Conservation (phyloP, 2,797 vertebrate species). For the Intellagama lesueurii region DNA sequence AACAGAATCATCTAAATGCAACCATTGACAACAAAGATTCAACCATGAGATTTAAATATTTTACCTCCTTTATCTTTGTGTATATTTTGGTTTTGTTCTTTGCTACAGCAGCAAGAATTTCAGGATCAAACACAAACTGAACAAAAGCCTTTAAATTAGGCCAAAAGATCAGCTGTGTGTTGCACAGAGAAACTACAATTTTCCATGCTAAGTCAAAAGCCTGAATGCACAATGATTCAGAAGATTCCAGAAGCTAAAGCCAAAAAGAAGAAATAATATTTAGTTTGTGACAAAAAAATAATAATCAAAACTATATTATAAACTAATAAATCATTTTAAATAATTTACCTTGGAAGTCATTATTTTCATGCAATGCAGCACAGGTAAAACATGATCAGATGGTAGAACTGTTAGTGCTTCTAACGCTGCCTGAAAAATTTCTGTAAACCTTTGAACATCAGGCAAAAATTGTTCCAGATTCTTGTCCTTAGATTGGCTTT, state of each 20-base stretch:
- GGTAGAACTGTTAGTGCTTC: conserved; percentile 89
- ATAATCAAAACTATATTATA: neutral
- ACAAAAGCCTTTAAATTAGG: conserved; percentile 88
- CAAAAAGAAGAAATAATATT: conserved; percentile 5
- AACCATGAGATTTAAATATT: neutral
- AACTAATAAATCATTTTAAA: neutral
- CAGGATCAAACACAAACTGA: conserved; percentile 83
- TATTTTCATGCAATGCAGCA: conserved; percentile 86
- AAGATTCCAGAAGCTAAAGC: conserved; percentile 79
- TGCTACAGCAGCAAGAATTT: conserved; percentile 81
- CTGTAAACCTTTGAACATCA: conserved; percentile 45
- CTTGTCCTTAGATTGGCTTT: conserved; percentile 29
- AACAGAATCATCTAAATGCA: neutral
- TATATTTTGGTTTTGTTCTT: conserved; percentile 77
- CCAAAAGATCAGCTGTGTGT: conserved; percentile 94
- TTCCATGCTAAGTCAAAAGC: conserved; percentile 89
- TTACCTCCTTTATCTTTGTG: conserved; percentile 87
- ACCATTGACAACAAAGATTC: neutral
- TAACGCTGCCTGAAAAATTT: conserved; percentile 78
- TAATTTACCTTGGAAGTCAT: conserved; percentile 85
- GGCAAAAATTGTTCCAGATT: conserved; percentile 22
- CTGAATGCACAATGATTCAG: conserved; percentile 85
- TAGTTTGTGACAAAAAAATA: conserved; percentile 5
- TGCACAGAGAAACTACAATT: conserved; percentile 85
- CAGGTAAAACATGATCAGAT: conserved; percentile 87